These are phyloP conservation scores for Leptobrachium leishanense DNA, from an alignment of 2,113 vertebrate genomes.

Conservation along the genomic window DNA sequence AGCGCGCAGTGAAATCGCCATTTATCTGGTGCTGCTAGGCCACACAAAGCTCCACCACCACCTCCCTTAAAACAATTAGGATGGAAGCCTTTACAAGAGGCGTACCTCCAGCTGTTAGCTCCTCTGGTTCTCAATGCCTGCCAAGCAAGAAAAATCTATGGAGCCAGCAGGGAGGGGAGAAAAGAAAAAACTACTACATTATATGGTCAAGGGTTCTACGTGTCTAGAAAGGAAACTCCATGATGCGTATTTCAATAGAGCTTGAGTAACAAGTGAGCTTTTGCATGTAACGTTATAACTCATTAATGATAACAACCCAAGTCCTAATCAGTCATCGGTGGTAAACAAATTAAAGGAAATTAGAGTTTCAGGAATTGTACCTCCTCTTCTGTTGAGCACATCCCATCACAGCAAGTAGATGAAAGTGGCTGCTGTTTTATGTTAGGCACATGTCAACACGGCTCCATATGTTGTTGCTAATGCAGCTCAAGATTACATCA, in stretches of 20 bases:
- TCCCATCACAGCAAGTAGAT: too few relatives aligned
- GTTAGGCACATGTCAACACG: too few relatives aligned
- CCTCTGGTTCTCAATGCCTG: conserved; percentile 29
- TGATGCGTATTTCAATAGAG: background rate
- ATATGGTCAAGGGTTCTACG: conserved; percentile 38
- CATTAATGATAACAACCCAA: too few relatives aligned
- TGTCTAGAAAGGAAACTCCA: background rate
- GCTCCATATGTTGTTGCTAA: too few relatives aligned
- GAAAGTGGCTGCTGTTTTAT: too few relatives aligned
- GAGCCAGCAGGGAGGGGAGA: conserved; percentile 22
- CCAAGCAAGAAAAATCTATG: conserved; percentile 33
- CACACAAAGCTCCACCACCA: conserved; percentile 30
- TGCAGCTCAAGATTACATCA: too few relatives aligned
- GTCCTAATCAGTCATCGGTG: too few relatives aligned
- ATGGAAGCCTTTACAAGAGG: conserved; percentile 30
- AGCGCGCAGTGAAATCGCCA: conserved; percentile 20
- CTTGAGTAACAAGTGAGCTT: too few relatives aligned
- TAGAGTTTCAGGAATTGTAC: too few relatives aligned
- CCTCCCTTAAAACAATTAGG: conserved; percentile 46
- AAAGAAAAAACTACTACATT: conserved; percentile 36
- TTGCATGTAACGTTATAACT: too few relatives aligned
- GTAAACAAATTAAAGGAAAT: too few relatives aligned
- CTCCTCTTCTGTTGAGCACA: too few relatives aligned
- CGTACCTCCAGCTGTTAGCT: conserved; percentile 45
- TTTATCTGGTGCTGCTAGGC: conserved; percentile 33